Evolutionary conservation across 1,140 invertebrate species (phyloP).

Genomic region (Samia ricini): DNA sequence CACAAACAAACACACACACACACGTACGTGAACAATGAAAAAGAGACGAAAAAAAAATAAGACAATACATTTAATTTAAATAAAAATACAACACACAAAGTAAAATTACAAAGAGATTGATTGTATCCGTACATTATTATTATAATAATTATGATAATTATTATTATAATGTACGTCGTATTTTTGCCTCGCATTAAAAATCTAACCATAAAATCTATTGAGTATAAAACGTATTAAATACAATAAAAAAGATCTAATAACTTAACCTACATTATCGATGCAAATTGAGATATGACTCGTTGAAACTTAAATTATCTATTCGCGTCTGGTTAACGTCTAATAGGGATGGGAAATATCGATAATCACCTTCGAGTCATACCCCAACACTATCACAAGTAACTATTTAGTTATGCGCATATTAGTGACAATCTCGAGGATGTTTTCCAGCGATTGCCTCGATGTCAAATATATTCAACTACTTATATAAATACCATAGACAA

Average conservation of each 20-base stretch:
- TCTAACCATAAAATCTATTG: conserved; percentile 59
- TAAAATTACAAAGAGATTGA: not conserved
- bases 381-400: conserved; percentile 49
- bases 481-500: too few species aligned
- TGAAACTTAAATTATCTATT: not conserved
- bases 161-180: conserved; percentile 32
- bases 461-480: too few species aligned
- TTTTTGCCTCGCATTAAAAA: conserved; percentile 48
- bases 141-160: too few species aligned
- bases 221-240: conserved; percentile 75
- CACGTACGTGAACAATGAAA: not conserved
- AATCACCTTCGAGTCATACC: conserved; percentile 29
- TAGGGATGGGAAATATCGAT: not conserved
- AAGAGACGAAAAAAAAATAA: not conserved
- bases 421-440: not conserved
- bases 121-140: not conserved
- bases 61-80: not conserved
- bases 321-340: too few species aligned
- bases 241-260: conserved; percentile 67
- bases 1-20: too few species aligned
- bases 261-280: conserved; percentile 37
- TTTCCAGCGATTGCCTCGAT: not conserved
- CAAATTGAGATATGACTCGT: conserved; percentile 42
- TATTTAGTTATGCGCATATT: conserved; percentile 21
- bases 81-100: not conserved